Evolutionary conservation across 2,888 invertebrate species (phyloP).

Genomic region (Amphipoea lucens): DNA sequence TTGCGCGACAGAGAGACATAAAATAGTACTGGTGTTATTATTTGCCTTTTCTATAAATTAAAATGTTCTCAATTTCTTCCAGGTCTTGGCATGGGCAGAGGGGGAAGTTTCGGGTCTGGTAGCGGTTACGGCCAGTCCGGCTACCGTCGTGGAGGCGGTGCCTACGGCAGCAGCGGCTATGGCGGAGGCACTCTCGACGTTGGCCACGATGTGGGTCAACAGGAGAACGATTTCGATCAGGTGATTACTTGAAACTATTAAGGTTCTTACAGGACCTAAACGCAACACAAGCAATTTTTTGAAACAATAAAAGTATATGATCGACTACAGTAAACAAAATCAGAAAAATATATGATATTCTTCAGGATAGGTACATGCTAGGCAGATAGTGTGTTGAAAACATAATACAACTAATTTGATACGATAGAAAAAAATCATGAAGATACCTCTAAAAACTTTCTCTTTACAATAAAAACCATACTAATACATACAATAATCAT

Average conservation of each 20-base stretch:
- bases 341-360: too few species aligned
- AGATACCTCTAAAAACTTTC: too few species aligned
- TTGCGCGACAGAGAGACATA: not conserved
- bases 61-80: not conserved
- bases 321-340: too few species aligned
- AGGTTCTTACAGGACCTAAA: too few species aligned
- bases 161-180: slow-evolving; percentile 41
- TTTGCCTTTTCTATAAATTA: not conserved
- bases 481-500: too few species aligned
- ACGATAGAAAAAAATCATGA: too few species aligned
- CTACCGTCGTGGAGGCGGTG: slow-evolving; percentile 32
- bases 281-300: too few species aligned
- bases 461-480: too few species aligned
- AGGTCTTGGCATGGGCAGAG: slow-evolving; percentile 16
- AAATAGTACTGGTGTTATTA: not conserved
- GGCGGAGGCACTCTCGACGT: not conserved
- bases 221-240: slow-evolving; percentile 50
- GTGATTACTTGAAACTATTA: slow-evolving; percentile 22
- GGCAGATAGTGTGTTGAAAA: too few species aligned
- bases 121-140: slow-evolving; percentile 37
- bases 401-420: too few species aligned
- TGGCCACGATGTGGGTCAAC: slow-evolving; percentile 32
- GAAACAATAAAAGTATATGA: too few species aligned
- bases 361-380: too few species aligned
- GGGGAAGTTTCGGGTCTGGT: slow-evolving; percentile 31